Conservation (phyloP, 2,888 invertebrate species). For the Melanchra persicariae region DNA sequence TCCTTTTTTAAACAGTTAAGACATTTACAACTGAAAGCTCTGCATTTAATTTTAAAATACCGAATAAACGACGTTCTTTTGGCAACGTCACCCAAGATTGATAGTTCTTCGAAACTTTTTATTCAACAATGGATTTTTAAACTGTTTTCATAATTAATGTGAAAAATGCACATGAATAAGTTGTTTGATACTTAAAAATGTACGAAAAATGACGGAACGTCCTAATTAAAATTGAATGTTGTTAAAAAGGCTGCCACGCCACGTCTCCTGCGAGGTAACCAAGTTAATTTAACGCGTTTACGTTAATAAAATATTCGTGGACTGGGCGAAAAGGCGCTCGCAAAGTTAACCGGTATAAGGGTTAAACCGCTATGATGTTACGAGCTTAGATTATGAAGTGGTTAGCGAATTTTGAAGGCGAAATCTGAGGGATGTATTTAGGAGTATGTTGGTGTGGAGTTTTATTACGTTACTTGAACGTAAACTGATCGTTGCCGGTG, state of each 20-base stretch:
- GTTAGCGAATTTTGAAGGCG: conserved; percentile 63
- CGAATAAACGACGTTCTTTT: background rate
- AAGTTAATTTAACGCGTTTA: conserved; percentile 79
- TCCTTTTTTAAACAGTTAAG: conserved; percentile 28
- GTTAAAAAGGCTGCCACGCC: conserved; percentile 71
- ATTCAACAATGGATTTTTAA: background rate
- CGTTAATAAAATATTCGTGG: conserved; percentile 81
- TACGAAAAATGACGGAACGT: conserved; percentile 49
- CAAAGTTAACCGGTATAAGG: conserved; percentile 68
- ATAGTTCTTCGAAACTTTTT: background rate
- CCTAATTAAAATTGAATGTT: conserved; percentile 74
- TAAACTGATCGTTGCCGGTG: background rate
- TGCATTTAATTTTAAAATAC: background rate
- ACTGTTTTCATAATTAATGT: background rate
- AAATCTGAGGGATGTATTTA: conserved; percentile 47
- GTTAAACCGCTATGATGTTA: conserved; percentile 70
- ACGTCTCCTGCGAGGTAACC: conserved; percentile 72
- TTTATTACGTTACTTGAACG: conserved; percentile 20
- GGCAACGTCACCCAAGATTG: background rate
- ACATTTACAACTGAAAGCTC: conserved; percentile 10
- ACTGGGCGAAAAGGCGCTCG: conserved; percentile 71
- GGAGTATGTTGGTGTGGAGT: conserved; percentile 23
- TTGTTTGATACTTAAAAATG: conserved; percentile 22
- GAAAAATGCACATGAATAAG: conserved; percentile 10
- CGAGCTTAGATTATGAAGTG: conserved; percentile 68